phyloP scores from a whole-genome alignment of 2,888 invertebrate genomes.

The Cacoxenus indagator region DNA sequence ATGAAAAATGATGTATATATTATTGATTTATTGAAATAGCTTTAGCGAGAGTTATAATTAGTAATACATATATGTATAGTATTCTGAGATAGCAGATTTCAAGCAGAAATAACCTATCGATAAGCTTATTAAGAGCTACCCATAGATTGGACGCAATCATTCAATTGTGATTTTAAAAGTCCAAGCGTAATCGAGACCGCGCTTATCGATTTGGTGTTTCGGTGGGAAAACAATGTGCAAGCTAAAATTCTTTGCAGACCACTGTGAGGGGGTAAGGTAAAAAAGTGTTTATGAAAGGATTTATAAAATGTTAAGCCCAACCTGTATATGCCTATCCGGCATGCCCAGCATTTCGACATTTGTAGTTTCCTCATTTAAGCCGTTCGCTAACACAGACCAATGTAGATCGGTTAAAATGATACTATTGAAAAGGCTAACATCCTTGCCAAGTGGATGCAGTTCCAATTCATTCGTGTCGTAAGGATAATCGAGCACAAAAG shows the following conservation, averaged over 20 bases:
- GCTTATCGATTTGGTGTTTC: slow-evolving; percentile 66
- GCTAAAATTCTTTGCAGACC: slow-evolving; percentile 48
- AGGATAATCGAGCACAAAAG: slow-evolving; percentile 81
- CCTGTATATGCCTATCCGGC: slow-evolving; percentile 51
- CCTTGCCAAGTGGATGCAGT: slow-evolving; percentile 70
- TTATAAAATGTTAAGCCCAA: slow-evolving; percentile 29
- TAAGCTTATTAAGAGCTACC: neutral
- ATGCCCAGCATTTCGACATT: slow-evolving; percentile 73
- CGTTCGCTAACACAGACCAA: slow-evolving; percentile 25
- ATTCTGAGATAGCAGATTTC: neutral
- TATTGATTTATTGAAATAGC: too few species aligned
- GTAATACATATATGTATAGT: too few species aligned
- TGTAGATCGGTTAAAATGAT: slow-evolving; percentile 52
- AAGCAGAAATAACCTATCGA: neutral
- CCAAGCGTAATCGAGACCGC: slow-evolving; percentile 66
- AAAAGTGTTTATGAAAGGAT: neutral
- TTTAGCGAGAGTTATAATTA: too few species aligned
- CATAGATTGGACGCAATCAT: slow-evolving; percentile 26
- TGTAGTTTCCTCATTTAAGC: slow-evolving; percentile 41
- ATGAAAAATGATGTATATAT: too few species aligned
- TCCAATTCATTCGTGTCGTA: slow-evolving; percentile 71
- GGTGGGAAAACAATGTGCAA: slow-evolving; percentile 65
- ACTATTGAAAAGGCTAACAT: slow-evolving; percentile 34
- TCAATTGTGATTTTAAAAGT: slow-evolving; percentile 65
- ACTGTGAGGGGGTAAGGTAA: slow-evolving; percentile 56